phyloP scores from a whole-genome alignment of 2,888 invertebrate species.

The Merodon equestris region DNA sequence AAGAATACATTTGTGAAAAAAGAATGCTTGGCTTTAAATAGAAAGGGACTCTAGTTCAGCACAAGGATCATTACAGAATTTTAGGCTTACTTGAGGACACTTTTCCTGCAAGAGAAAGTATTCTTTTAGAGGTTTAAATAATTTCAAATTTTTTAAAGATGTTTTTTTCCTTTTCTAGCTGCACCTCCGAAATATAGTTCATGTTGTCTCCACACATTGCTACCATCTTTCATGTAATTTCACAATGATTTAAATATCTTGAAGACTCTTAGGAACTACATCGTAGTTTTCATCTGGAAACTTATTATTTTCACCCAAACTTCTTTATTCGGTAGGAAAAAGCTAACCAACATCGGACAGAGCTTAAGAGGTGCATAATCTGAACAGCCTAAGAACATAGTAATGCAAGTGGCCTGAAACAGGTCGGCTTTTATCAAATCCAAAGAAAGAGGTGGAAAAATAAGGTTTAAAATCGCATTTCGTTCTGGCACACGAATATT shows the following conservation, averaged over 20 bases:
- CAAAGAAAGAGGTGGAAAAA: constrained; percentile 53
- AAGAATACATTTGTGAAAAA: too few species aligned
- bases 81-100: too few species aligned
- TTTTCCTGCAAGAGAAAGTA: too few species aligned
- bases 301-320: constrained; percentile 55
- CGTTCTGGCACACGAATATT: constrained; percentile 46
- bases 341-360: constrained; percentile 50
- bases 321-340: constrained; percentile 54
- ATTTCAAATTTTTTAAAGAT: too few species aligned
- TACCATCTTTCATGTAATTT: background rate
- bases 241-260: background rate
- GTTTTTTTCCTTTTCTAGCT: too few species aligned
- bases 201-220: constrained; percentile 56
- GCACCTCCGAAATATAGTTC: constrained; percentile 56
- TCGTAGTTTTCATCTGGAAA: constrained; percentile 53
- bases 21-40: too few species aligned
- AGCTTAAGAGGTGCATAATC: constrained; percentile 54
- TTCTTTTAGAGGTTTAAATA: too few species aligned
- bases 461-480: constrained; percentile 49
- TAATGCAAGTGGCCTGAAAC: constrained; percentile 29
- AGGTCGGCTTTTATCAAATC: constrained; percentile 54
- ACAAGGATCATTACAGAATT: too few species aligned
- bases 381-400: constrained; percentile 51
- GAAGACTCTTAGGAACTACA: constrained; percentile 11
- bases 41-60: too few species aligned